These are phyloP conservation scores for Nixonia krombeini DNA, from an alignment of 1,140 invertebrate species.

Conservation along the genomic window DNA sequence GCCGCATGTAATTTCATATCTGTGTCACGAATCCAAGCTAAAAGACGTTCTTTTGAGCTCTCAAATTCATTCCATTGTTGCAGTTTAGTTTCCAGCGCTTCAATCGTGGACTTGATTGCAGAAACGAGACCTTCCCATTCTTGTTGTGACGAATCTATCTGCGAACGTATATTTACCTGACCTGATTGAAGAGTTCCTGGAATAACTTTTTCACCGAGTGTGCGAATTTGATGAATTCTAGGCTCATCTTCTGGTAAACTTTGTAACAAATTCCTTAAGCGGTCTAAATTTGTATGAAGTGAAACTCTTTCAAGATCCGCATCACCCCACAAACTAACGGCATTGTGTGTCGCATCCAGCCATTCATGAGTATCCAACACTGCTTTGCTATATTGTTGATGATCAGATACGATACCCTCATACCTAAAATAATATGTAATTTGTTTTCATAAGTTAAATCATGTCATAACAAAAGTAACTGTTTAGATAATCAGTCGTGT, in stretches of 20 bases:
- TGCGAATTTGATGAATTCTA: slow-evolving; percentile 83
- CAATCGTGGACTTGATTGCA: slow-evolving; percentile 82
- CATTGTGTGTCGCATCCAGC: slow-evolving; percentile 90
- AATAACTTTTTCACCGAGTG: slow-evolving; percentile 89
- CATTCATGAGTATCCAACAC: slow-evolving; percentile 92
- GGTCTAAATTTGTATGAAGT: slow-evolving; percentile 92
- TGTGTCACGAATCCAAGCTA: slow-evolving; percentile 90
- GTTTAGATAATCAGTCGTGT: too few relatives aligned
- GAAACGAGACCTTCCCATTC: slow-evolving; percentile 90
- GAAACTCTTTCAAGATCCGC: slow-evolving; percentile 89
- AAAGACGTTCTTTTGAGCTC: slow-evolving; percentile 85
- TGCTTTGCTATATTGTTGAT: slow-evolving; percentile 92
- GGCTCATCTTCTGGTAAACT: slow-evolving; percentile 89
- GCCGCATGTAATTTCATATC: slow-evolving; percentile 90
- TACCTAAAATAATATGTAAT: slow-evolving; percentile 71
- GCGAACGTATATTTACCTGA: slow-evolving; percentile 86
- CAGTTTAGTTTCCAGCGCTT: slow-evolving; percentile 83
- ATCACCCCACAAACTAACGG: slow-evolving; percentile 89
- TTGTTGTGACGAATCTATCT: slow-evolving; percentile 89
- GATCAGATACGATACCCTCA: slow-evolving; percentile 91
- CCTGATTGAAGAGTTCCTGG: slow-evolving; percentile 89
- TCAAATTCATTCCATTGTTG: slow-evolving; percentile 95
- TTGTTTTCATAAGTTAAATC: background rate
- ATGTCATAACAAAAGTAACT: too few relatives aligned
- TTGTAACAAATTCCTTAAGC: slow-evolving; percentile 80